Evolutionary conservation across 1,140 invertebrate species (phyloP).

Genomic region (Venturia canescens): DNA sequence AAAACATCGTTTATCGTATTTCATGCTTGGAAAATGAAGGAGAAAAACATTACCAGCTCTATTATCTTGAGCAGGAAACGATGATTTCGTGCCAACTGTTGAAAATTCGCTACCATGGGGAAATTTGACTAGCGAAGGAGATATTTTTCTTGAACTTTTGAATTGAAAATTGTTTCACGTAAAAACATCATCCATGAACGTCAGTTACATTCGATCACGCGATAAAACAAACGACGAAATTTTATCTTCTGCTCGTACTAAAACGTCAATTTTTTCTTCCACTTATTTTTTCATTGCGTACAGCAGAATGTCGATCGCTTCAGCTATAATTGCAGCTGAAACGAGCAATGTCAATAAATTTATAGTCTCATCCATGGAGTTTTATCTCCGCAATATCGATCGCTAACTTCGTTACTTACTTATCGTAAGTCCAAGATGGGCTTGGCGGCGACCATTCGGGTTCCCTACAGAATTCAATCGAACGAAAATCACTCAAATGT

Average conservation of each 20-base stretch:
- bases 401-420: too few relatives aligned
- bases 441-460: too few relatives aligned
- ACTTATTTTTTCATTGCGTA: neutral
- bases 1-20: constrained; percentile 4
- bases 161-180: neutral
- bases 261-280: neutral
- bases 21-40: neutral
- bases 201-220: neutral
- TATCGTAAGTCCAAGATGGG: too few relatives aligned
- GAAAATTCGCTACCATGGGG: neutral
- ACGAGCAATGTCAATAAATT: too few relatives aligned
- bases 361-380: too few relatives aligned
- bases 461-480: too few relatives aligned
- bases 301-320: too few relatives aligned
- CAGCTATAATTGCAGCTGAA: too few relatives aligned
- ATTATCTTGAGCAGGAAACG: constrained; percentile 55
- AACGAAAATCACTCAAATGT: too few relatives aligned
- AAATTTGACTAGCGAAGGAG: neutral
- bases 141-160: constrained; percentile 2
- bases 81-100: constrained; percentile 49
- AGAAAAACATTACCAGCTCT: constrained; percentile 50
- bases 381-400: too few relatives aligned
- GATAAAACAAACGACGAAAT: constrained; percentile 14
- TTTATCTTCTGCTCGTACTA: constrained; percentile 12
- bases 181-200: neutral